phyloP scores from a whole-genome alignment of 2,797 vertebrate genomes.

The Cirrhinus molitorella region DNA sequence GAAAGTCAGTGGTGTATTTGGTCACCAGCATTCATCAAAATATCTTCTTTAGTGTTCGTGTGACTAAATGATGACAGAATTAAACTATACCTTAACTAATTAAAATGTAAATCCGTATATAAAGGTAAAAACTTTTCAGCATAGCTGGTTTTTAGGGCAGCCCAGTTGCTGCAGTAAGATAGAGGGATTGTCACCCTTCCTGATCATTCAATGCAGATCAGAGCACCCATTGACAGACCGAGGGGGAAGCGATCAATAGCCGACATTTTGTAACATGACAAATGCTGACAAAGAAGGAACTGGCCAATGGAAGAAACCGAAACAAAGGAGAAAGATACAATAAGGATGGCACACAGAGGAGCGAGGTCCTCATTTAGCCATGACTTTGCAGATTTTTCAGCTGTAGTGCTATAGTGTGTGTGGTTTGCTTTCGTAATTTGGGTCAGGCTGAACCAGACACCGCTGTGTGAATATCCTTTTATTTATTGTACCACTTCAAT shows the following conservation, averaged over 20 bases:
- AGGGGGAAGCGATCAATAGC: slow-evolving; percentile 57
- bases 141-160: not conserved
- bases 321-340: slow-evolving; percentile 28
- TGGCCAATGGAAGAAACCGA: slow-evolving; percentile 5
- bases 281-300: slow-evolving; percentile 56
- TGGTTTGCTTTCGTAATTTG: slow-evolving; percentile 61
- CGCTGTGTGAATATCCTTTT: slow-evolving; percentile 57
- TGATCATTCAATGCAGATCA: slow-evolving; percentile 37
- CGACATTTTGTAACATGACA: slow-evolving; percentile 65
- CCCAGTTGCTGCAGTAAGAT: slow-evolving; percentile 19
- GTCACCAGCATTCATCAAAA: not conserved
- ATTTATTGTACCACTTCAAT: slow-evolving; percentile 56
- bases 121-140: not conserved
- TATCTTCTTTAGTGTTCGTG: not conserved
- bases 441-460: slow-evolving; percentile 65
- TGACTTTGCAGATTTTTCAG: slow-evolving; percentile 75
- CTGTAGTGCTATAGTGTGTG: slow-evolving; percentile 53
- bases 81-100: not conserved
- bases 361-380: slow-evolving; percentile 54
- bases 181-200: slow-evolving; percentile 49
- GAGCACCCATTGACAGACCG: slow-evolving; percentile 43
- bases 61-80: not conserved
- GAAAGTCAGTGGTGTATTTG: not conserved
- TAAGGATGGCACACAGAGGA: not conserved
- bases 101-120: not conserved